Conservation (phyloP, 2,888 invertebrate species). For the Dicranocentrus wangi region DNA sequence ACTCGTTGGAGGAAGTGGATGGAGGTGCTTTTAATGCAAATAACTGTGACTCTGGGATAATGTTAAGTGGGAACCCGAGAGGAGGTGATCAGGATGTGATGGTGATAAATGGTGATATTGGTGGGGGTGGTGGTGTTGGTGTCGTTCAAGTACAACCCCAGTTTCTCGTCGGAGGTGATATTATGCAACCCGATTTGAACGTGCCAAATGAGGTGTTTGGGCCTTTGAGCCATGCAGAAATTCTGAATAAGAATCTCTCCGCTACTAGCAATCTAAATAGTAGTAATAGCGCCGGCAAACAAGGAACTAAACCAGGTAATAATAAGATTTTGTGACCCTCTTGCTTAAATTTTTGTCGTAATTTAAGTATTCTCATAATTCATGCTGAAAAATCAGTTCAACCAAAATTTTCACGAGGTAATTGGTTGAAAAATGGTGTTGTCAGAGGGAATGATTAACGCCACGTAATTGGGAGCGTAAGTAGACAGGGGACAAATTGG, state of each 20-base stretch:
- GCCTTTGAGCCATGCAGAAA: constrained; percentile 54
- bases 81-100: constrained; percentile 16
- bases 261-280: not conserved
- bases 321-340: not conserved
- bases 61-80: not conserved
- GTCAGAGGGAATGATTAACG: too few relatives aligned
- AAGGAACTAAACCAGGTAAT: constrained; percentile 57
- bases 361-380: too few relatives aligned
- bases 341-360: too few relatives aligned
- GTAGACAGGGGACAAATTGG: too few relatives aligned
- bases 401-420: not conserved
- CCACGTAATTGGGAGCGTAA: too few relatives aligned
- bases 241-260: constrained; percentile 24
- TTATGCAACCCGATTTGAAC: constrained; percentile 63
- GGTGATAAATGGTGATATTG: constrained; percentile 20
- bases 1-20: constrained; percentile 61
- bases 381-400: too few relatives aligned
- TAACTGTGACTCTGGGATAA: constrained; percentile 3
- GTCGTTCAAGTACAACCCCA: constrained; percentile 34
- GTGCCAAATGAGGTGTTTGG: constrained; percentile 70
- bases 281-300: constrained; percentile 6
- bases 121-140: not conserved
- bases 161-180: constrained; percentile 58
- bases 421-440: constrained; percentile 1
- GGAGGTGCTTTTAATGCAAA: not conserved